A percentile compares a stretch with the other conserved stretches of the same genome.
These are phyloP conservation scores for Ischnura elegans DNA, from an alignment of 2,888 invertebrate genomes.

Conservation along the genomic window DNA sequence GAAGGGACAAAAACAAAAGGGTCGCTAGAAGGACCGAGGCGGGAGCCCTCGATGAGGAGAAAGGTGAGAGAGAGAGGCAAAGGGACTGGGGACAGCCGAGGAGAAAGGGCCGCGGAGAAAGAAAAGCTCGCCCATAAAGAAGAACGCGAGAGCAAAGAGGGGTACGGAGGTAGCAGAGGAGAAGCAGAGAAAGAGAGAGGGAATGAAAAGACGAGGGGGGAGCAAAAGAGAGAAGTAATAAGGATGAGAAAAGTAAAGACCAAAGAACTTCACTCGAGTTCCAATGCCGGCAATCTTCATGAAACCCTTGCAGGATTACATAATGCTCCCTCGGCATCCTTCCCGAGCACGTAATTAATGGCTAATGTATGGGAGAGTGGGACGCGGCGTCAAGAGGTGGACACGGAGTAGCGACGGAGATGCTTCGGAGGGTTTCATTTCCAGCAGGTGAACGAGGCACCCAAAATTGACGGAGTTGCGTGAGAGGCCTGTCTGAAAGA, in stretches of 20 bases:
- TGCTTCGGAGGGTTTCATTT: not conserved
- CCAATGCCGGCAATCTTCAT: constrained; percentile 42
- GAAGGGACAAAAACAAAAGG: not conserved
- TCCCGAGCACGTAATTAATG: constrained; percentile 25
- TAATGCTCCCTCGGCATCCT: constrained; percentile 47
- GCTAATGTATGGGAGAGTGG: not conserved
- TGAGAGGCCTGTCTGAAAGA: not conserved
- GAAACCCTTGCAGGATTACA: constrained; percentile 6
- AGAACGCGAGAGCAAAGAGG: not conserved
- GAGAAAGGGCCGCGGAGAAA: not conserved
- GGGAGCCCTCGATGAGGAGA: not conserved
- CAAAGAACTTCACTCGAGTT: constrained; percentile 45
- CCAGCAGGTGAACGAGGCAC: not conserved
- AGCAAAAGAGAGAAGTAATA: not conserved
- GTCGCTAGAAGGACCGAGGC: not conserved
- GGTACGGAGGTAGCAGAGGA: not conserved
- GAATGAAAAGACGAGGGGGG: not conserved
- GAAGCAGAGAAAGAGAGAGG: not conserved
- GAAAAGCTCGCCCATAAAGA: not conserved
- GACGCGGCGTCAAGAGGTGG: not conserved
- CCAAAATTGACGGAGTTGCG: not conserved
- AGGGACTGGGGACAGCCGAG: not conserved
- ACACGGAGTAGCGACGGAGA: not conserved
- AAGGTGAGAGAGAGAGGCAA: not conserved
- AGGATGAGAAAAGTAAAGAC: not conserved